Evolutionary conservation across 2,113 vertebrate genomes (phyloP), one percentile per base, ranked within the genome.

Genomic region (Pelusios castaneus): DNA sequence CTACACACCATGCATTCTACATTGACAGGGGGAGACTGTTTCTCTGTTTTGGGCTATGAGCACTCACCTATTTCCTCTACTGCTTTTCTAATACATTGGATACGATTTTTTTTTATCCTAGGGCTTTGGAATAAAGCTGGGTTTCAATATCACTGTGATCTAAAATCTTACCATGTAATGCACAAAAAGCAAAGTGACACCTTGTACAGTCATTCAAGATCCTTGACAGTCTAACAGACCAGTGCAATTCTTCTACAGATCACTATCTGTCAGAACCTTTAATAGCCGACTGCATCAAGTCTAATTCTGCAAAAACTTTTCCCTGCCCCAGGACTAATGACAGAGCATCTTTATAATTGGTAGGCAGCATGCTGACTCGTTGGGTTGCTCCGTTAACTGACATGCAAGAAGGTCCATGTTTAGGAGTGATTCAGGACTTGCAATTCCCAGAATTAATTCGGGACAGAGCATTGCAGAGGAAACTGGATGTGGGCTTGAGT

Each of bases 121-220:
- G 75, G 3, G 31, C 11, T 91, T 43, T 14, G 54, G 8, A n/a
- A 79, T 34, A 70, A 70, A 70, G 63, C n/a, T 38, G 14, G 17
- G 27, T 52, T 92, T 82, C 60, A 92, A 31, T 6, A 60, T 12
- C 21, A 21, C 10, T 73, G 56, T 43, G 34, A 11, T 45, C 11
- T 11, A 11, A 70, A 82, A 85, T 82, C 76, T 84, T 73, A 85
- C 6, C 56, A 51, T 70, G 1, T 41, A 0, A 0, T 29, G 51
- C 10, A 9, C 8, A 31, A 70, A 79, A 81, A 90, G 3, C 47
- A 67, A 51, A 92, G 92, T 51, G 45, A 52, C 19, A 52, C 13
- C 10, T 76, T 89, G 55, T 43, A 16, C 22, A 73, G 54, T 9
- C 9, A 56, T 73, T 82, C 80, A 82, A 22, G 85, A 41, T 25